Conservation (phyloP, 2,888 invertebrate species). For the Mythimna vitellina region DNA sequence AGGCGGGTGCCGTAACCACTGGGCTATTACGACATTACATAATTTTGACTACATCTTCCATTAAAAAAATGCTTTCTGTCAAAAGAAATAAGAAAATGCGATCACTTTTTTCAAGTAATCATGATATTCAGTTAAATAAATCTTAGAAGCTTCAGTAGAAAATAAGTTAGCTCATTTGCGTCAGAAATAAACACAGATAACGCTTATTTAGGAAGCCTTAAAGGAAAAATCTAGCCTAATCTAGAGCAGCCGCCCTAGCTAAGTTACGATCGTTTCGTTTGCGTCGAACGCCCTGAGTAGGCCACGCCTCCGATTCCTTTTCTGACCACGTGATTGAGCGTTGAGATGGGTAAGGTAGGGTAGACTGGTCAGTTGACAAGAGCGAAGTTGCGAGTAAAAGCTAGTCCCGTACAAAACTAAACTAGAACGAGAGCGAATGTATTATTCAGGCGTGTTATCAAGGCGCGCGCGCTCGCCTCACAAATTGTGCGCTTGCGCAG, state of each 20-base stretch:
- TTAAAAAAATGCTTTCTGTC: not conserved
- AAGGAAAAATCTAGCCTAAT: conserved; percentile 4
- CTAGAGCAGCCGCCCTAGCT: conserved; percentile 42
- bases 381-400: too few relatives aligned
- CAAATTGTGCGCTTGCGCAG: conserved; percentile 81
- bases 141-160: not conserved
- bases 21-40: too few relatives aligned
- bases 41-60: not conserved
- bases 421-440: conserved; percentile 79
- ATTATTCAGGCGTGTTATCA: conserved; percentile 83
- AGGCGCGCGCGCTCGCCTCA: conserved; percentile 80
- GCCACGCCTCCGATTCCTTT: too few relatives aligned
- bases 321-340: too few relatives aligned
- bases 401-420: conserved; percentile 74
- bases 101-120: not conserved
- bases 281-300: too few relatives aligned
- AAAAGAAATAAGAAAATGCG: not conserved
- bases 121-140: not conserved
- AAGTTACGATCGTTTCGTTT: too few relatives aligned
- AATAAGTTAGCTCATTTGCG: not conserved
- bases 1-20: too few relatives aligned
- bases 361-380: too few relatives aligned
- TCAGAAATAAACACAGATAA: not conserved
- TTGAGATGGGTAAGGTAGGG: too few relatives aligned
- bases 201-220: not conserved